phyloP scores from a whole-genome alignment of 2,797 vertebrate genomes.

The Coregonus ussuriensis region DNA sequence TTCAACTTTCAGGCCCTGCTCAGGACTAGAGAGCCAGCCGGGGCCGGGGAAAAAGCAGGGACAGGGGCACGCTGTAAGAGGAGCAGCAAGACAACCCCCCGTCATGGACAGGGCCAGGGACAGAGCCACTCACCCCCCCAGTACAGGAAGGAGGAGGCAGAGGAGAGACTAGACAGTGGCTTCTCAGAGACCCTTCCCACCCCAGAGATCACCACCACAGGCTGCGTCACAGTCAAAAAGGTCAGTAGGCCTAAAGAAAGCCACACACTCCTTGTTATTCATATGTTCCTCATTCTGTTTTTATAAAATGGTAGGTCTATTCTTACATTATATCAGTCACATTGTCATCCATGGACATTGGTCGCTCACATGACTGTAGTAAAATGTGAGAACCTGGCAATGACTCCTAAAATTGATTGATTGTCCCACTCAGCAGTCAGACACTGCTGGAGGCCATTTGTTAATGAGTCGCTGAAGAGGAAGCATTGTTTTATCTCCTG shows the following conservation, averaged over 20 bases:
- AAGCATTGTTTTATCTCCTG: not conserved
- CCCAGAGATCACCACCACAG: conserved; percentile 9
- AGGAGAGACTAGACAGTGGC: conserved; percentile 75
- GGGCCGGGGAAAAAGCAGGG: not conserved
- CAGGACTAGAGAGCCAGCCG: conserved; percentile 45
- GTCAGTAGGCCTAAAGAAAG: conserved; percentile 41
- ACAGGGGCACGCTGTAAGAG: conserved; percentile 1
- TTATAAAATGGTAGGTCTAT: no score
- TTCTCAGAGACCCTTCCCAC: conserved; percentile 60
- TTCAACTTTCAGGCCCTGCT: conserved; percentile 85
- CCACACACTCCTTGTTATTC: no score
- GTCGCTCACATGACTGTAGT: not conserved
- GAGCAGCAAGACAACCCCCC: not conserved
- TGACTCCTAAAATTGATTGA: not conserved
- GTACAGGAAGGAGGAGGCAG: conserved; percentile 61
- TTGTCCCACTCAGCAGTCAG: not conserved
- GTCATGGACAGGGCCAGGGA: not conserved
- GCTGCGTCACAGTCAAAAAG: conserved; percentile 61
- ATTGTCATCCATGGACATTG: not conserved
- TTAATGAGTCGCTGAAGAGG: not conserved
- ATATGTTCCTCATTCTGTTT: no score
- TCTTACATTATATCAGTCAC: not conserved
- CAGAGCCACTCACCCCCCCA: conserved; percentile 23
- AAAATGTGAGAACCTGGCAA: no score
- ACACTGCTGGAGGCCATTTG: not conserved